These are phyloP conservation scores for Bagarius yarrelli DNA, from an alignment of 2,113 vertebrate species.

Conservation along the genomic window DNA sequence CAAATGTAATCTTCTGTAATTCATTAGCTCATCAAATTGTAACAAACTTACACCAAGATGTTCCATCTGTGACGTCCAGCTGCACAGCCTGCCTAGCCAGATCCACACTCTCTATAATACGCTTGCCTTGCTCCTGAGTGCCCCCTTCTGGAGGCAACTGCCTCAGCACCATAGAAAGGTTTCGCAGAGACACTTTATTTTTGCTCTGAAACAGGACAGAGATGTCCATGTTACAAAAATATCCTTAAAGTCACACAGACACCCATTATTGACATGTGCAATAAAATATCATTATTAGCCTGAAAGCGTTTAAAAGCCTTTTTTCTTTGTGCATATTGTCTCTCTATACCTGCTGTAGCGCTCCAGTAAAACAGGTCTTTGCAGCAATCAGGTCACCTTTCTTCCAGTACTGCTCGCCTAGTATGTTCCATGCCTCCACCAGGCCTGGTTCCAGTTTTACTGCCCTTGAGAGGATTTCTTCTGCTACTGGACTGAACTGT, in stretches of 20 bases:
- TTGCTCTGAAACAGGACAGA: slow-evolving; percentile 69
- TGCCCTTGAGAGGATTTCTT: slow-evolving; percentile 81
- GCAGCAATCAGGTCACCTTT: slow-evolving; percentile 82
- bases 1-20: background rate
- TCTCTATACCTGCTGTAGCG: slow-evolving; percentile 75
- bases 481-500: slow-evolving; percentile 73
- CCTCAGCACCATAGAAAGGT: slow-evolving; percentile 87
- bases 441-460: slow-evolving; percentile 85
- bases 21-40: too few relatives aligned
- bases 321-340: background rate
- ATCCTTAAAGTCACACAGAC: too few relatives aligned
- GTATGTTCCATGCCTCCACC: slow-evolving; percentile 86
- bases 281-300: background rate
- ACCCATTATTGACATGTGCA: background rate
- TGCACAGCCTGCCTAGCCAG: slow-evolving; percentile 83
- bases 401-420: slow-evolving; percentile 92
- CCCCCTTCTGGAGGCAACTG: slow-evolving; percentile 70
- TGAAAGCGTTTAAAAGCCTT: background rate
- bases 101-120: slow-evolving; percentile 81
- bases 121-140: slow-evolving; percentile 65
- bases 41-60: slow-evolving; percentile 86
- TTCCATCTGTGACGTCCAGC: slow-evolving; percentile 83
- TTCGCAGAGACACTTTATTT: slow-evolving; percentile 87
- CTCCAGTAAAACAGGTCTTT: slow-evolving; percentile 86
- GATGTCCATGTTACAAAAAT: background rate